phyloP scores from a whole-genome alignment of 1,140 invertebrate genomes.

The Aphaenogaster rudis region DNA sequence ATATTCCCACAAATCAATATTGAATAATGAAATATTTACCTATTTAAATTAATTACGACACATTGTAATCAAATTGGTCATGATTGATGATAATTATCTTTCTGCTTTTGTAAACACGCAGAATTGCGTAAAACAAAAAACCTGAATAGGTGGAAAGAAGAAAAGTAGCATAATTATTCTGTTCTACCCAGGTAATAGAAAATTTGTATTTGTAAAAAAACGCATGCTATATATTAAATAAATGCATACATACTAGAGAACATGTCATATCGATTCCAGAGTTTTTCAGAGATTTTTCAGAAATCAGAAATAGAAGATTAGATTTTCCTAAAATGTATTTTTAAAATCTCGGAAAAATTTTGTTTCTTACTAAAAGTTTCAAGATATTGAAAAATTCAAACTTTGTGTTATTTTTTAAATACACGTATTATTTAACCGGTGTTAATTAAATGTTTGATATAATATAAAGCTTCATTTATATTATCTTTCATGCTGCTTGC shows the following conservation, averaged over 20 bases:
- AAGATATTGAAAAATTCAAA: background rate
- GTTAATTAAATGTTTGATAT: conserved; percentile 21
- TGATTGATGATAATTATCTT: background rate
- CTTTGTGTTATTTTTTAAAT: background rate
- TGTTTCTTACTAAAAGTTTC: background rate
- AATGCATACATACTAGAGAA: background rate
- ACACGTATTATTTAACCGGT: background rate
- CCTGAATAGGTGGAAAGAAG: background rate
- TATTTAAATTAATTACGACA: conserved; percentile 28
- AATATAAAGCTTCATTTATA: background rate
- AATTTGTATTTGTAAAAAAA: conserved; percentile 1
- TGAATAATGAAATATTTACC: conserved; percentile 39
- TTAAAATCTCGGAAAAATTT: background rate
- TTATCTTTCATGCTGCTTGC: background rate
- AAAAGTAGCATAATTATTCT: background rate
- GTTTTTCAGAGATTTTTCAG: background rate
- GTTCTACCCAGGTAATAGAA: background rate
- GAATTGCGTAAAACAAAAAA: background rate
- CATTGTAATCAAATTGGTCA: background rate
- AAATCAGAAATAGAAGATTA: background rate
- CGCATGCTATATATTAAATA: background rate
- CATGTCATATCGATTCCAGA: background rate
- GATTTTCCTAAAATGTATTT: conserved; percentile 4
- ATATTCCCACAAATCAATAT: background rate
- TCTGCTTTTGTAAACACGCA: background rate